Percentiles rank a stretch among this genome's conserved stretches.
Conservation (phyloP, 2,797 vertebrate species). For the Argyrosomus regius region DNA sequence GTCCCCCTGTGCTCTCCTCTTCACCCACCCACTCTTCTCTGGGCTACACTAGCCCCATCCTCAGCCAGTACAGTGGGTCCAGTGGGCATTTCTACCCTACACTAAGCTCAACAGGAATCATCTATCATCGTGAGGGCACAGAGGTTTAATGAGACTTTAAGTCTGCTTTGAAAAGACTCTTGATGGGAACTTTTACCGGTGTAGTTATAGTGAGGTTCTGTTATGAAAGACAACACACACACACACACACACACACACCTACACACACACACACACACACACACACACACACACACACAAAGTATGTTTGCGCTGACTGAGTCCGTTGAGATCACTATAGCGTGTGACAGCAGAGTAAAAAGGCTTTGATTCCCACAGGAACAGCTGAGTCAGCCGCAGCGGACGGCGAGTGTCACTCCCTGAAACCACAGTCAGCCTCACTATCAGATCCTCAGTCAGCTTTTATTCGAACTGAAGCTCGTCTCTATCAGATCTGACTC, state of each 20-base stretch:
- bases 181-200: slow-evolving; percentile 40
- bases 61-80: slow-evolving; percentile 91
- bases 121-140: slow-evolving; percentile 94
- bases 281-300: slow-evolving; percentile 44
- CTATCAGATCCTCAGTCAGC: slow-evolving; percentile 80
- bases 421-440: slow-evolving; percentile 59
- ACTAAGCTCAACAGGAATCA: slow-evolving; percentile 86
- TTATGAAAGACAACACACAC: slow-evolving; percentile 34
- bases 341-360: slow-evolving; percentile 74
- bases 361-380: slow-evolving; percentile 85
- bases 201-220: slow-evolving; percentile 40
- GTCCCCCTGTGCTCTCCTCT: slow-evolving; percentile 81
- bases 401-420: slow-evolving; percentile 65
- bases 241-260: slow-evolving; percentile 26
- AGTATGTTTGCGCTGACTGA: slow-evolving; percentile 77
- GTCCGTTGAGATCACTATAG: slow-evolving; percentile 71
- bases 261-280: slow-evolving; percentile 34
- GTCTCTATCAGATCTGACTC: slow-evolving; percentile 79
- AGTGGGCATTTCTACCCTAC: slow-evolving; percentile 92
- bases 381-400: slow-evolving; percentile 80
- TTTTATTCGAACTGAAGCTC: slow-evolving; percentile 68
- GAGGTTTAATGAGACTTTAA: slow-evolving; percentile 87
- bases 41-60: slow-evolving; percentile 88
- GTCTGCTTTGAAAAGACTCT: slow-evolving; percentile 46
- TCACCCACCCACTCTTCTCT: slow-evolving; percentile 86